Percentiles rank a stretch among this genome's conserved stretches.
phyloP scores from a whole-genome alignment of 2,888 invertebrate species.

The Acrobasis suavella region DNA sequence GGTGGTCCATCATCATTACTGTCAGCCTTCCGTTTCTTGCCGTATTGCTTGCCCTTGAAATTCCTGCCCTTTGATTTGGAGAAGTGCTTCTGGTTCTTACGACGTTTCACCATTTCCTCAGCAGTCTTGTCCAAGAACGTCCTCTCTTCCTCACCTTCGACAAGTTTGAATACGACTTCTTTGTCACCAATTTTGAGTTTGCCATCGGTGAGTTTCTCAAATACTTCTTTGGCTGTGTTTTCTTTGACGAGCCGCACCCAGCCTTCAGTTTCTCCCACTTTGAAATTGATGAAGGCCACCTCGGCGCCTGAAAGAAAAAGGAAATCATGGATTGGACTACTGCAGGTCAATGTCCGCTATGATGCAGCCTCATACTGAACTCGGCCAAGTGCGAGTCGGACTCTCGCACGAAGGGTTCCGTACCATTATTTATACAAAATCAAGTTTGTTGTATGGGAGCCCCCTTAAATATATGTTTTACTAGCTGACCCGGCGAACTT shows the following conservation, averaged over 20 bases:
- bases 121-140: slow-evolving; percentile 84
- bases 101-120: slow-evolving; percentile 82
- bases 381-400: too few relatives aligned
- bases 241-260: slow-evolving; percentile 87
- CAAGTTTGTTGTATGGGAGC: too few relatives aligned
- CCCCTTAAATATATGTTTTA: too few relatives aligned
- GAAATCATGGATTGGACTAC: not conserved
- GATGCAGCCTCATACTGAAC: not conserved
- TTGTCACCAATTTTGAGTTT: slow-evolving; percentile 80
- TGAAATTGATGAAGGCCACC: slow-evolving; percentile 89
- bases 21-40: slow-evolving; percentile 59
- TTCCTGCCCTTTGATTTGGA: slow-evolving; percentile 55
- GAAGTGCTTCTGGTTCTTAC: slow-evolving; percentile 72
- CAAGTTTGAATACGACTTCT: slow-evolving; percentile 78
- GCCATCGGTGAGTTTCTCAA: slow-evolving; percentile 84
- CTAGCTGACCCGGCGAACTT: too few relatives aligned
- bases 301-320: slow-evolving; percentile 64
- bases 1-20: slow-evolving; percentile 53
- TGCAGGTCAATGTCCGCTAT: too few relatives aligned
- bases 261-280: slow-evolving; percentile 87
- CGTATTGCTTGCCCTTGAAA: slow-evolving; percentile 55
- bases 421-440: too few relatives aligned
- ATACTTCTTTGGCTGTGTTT: slow-evolving; percentile 85
- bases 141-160: slow-evolving; percentile 89
- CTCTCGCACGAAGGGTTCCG: too few relatives aligned